A percentile compares a stretch with the other conserved stretches of the same genome.
Conservation (phyloP, 2,797 vertebrate genomes). For the Taeniopygia guttata region DNA sequence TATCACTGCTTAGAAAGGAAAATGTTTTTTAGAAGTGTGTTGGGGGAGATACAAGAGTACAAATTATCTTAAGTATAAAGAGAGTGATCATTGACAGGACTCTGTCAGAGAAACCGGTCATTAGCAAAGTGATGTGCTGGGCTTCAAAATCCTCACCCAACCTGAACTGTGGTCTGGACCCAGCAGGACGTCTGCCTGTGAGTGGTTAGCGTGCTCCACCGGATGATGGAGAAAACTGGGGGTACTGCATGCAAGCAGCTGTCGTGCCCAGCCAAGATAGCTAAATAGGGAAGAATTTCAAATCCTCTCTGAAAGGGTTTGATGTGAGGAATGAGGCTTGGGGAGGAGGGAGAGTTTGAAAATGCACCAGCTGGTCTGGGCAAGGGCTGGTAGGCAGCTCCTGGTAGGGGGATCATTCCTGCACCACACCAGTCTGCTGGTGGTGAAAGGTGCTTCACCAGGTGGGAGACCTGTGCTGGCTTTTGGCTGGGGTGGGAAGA, state of each 20-base stretch:
- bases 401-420: neutral
- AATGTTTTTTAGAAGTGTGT: neutral
- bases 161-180: neutral
- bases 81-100: neutral
- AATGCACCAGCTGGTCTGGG: neutral
- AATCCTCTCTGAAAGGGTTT: neutral
- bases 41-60: neutral
- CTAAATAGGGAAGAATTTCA: neutral
- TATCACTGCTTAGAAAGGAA: neutral
- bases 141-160: neutral
- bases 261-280: neutral
- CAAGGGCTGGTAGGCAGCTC: fast-evolving
- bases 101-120: neutral
- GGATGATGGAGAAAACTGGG: neutral
- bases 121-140: neutral
- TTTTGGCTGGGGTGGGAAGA: neutral
- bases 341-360: neutral
- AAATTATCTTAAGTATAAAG: neutral
- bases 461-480: neutral
- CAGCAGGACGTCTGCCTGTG: neutral
- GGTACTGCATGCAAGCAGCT: fast-evolving
- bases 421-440: fast-evolving
- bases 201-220: neutral
- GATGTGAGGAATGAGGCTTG: fast-evolving
- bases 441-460: fast-evolving